Evolutionary conservation across 2,888 invertebrate species (phyloP).

Genomic region (Callyntrura guangdongensis): DNA sequence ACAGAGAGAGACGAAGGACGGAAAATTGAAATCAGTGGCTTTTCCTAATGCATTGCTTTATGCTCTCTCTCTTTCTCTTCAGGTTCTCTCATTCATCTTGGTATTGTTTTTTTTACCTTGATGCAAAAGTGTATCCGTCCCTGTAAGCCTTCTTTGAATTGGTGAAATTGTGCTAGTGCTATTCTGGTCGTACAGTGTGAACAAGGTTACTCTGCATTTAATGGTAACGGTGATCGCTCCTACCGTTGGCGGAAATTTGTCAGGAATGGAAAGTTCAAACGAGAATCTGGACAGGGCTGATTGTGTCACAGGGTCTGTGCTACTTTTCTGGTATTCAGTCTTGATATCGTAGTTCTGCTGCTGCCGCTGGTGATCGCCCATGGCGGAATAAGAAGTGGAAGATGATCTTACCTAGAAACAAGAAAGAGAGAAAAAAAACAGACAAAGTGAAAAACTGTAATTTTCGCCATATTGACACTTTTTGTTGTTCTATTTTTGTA

Average conservation of each 20-base stretch:
- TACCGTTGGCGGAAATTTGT: slow-evolving; percentile 61
- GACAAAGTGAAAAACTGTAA: neutral
- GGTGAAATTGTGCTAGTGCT: slow-evolving; percentile 75
- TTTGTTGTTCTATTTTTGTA: neutral
- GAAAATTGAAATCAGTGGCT: slow-evolving; percentile 42
- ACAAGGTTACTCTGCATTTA: slow-evolving; percentile 81
- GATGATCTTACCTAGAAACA: slow-evolving; percentile 1
- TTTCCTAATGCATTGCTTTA: neutral
- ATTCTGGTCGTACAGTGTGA: slow-evolving; percentile 80
- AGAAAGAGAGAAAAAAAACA: slow-evolving; percentile 2
- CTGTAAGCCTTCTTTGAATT: slow-evolving; percentile 79
- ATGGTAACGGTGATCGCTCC: slow-evolving; percentile 67
- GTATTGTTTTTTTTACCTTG: slow-evolving; percentile 69
- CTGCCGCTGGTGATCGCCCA: neutral
- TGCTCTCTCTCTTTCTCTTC: neutral
- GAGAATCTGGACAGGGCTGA: slow-evolving; percentile 79
- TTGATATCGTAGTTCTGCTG: slow-evolving; percentile 66
- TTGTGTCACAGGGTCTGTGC: slow-evolving; percentile 73
- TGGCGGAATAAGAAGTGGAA: neutral
- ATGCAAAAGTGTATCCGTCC: slow-evolving; percentile 82
- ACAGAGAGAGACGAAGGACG: neutral
- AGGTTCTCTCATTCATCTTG: neutral
- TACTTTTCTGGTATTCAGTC: slow-evolving; percentile 78
- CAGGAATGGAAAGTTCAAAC: slow-evolving; percentile 82
- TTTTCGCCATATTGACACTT: neutral